These are phyloP conservation scores for Potorous gilbertii DNA, from an alignment of 2,797 vertebrate genomes.

Conservation along the genomic window DNA sequence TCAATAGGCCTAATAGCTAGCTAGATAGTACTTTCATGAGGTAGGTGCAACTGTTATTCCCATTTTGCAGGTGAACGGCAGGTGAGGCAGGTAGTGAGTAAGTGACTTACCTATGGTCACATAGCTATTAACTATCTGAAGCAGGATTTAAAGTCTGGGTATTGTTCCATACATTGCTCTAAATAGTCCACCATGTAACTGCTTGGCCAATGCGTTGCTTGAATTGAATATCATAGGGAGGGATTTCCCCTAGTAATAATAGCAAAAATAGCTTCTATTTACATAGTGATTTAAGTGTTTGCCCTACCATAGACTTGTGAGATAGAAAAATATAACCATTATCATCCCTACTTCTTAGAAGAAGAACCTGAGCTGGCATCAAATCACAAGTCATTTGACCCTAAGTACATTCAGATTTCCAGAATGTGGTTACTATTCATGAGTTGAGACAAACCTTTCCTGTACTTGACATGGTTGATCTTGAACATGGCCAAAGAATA, in stretches of 20 bases:
- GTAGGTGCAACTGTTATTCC: not conserved
- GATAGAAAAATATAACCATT: not conserved
- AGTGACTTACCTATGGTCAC: not conserved
- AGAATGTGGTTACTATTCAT: too few relatives aligned
- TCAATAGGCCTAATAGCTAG: not conserved
- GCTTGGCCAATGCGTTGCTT: not conserved
- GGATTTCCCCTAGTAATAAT: not conserved
- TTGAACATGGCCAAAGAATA: too few relatives aligned
- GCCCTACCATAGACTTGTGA: not conserved
- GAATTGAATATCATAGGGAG: not conserved
- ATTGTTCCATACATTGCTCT: not conserved
- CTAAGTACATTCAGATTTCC: not conserved
- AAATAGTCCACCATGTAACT: not conserved
- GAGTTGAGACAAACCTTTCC: too few relatives aligned
- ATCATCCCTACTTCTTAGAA: not conserved
- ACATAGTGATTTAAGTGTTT: not conserved
- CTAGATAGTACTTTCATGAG: not conserved
- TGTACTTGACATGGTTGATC: too few relatives aligned
- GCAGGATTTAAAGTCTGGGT: not conserved
- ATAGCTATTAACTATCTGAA: not conserved
- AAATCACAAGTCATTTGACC: not conserved
- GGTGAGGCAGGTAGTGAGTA: not conserved
- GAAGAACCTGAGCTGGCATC: not conserved
- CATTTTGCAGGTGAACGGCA: not conserved
- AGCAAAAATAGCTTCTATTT: not conserved